Percentiles rank a stretch among this genome's conserved stretches.
Evolutionary conservation across 2,888 invertebrate genomes (phyloP).

Genomic region (Hofmannophila pseudospretella): DNA sequence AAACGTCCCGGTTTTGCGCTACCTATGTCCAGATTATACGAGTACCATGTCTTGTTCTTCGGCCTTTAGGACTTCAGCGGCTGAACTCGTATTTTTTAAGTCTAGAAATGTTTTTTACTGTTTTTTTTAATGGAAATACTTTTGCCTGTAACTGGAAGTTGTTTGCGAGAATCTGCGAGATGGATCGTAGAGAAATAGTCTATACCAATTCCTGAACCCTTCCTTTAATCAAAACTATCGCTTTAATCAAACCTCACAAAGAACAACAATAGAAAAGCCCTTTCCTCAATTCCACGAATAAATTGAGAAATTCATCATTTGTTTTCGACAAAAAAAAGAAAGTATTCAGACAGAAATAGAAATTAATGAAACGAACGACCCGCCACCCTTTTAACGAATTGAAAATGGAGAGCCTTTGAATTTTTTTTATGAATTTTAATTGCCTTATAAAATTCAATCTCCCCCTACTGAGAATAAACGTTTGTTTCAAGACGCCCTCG

Average conservation of each 20-base stretch:
- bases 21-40: too few relatives aligned
- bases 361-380: conserved; percentile 23
- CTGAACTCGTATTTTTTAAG: too few relatives aligned
- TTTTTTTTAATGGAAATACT: too few relatives aligned
- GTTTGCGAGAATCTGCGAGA: too few relatives aligned
- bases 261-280: background rate
- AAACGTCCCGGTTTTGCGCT: too few relatives aligned
- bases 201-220: too few relatives aligned
- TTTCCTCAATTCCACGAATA: conserved; percentile 7
- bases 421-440: conserved; percentile 49
- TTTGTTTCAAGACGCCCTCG: background rate
- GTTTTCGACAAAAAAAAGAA: conserved; percentile 11
- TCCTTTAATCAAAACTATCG: too few relatives aligned
- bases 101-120: too few relatives aligned
- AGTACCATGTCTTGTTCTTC: too few relatives aligned
- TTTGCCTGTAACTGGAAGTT: too few relatives aligned
- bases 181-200: too few relatives aligned
- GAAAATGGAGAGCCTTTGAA: conserved; percentile 27
- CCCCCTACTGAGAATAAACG: conserved; percentile 17
- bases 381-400: conserved; percentile 33
- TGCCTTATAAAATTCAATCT: conserved; percentile 48
- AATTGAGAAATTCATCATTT: conserved; percentile 17
- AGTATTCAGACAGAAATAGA: conserved; percentile 15
- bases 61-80: too few relatives aligned
- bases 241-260: background rate